These are phyloP conservation scores for Tursiops truncatus DNA, from an alignment of 2,113 vertebrate species.

Conservation along the genomic window DNA sequence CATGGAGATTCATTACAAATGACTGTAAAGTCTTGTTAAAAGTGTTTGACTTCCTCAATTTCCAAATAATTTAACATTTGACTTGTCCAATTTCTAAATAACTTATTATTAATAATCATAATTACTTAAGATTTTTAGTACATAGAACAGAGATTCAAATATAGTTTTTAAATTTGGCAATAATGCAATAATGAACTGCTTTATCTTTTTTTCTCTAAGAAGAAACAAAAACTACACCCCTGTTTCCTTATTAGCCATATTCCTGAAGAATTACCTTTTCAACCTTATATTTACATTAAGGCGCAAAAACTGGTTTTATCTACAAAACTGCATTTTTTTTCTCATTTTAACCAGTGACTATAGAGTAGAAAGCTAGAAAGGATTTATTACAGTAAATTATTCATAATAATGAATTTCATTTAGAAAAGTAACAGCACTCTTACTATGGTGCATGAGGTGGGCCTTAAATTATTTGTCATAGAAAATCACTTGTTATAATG, in stretches of 20 bases:
- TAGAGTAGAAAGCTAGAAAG: background rate
- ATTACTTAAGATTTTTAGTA: background rate
- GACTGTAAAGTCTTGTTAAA: background rate
- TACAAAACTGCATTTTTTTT: background rate
- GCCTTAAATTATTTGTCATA: background rate
- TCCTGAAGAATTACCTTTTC: background rate
- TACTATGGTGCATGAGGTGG: background rate
- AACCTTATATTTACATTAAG: background rate
- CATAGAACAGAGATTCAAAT: background rate
- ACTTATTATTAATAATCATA: background rate
- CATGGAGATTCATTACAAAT: background rate
- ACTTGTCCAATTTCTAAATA: background rate
- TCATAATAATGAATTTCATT: conserved; percentile 33
- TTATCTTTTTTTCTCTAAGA: background rate
- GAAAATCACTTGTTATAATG: background rate
- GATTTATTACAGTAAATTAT: conserved; percentile 9
- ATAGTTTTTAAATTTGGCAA: background rate
- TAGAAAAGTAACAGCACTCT: background rate
- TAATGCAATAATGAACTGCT: background rate
- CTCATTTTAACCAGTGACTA: background rate
- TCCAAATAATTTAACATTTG: background rate
- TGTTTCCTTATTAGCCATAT: conserved; percentile 1
- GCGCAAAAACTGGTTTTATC: background rate
- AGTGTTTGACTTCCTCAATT: background rate
- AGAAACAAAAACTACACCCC: background rate